phyloP scores from a whole-genome alignment of 2,888 invertebrate genomes.

The Pecten maximus region DNA sequence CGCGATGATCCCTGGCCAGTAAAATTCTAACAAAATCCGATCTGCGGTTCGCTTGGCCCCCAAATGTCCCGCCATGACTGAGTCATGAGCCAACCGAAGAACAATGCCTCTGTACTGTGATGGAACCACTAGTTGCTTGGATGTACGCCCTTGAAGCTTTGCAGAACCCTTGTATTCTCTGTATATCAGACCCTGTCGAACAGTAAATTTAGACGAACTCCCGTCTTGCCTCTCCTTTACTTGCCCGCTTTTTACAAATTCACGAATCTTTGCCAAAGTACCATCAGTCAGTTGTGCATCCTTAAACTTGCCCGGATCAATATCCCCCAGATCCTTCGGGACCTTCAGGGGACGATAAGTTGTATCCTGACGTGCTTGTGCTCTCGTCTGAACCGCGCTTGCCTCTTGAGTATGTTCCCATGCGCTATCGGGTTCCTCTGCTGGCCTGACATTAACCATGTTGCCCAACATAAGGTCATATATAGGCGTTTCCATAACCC shows the following conservation, averaged over 20 bases:
- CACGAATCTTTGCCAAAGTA: conserved; percentile 34
- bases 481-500: conserved; percentile 45
- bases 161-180: conserved; percentile 42
- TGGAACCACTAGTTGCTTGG: conserved; percentile 52
- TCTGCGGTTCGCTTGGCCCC: conserved; percentile 52
- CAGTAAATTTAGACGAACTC: background rate
- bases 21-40: conserved; percentile 50
- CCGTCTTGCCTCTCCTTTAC: conserved; percentile 33
- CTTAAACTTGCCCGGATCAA: conserved; percentile 41
- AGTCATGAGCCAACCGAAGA: conserved; percentile 55
- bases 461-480: conserved; percentile 48
- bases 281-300: conserved; percentile 43
- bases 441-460: conserved; percentile 2
- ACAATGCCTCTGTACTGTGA: conserved; percentile 42
- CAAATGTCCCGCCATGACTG: no score
- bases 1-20: conserved; percentile 54
- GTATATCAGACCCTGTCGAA: conserved; percentile 38
- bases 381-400: conserved; percentile 46
- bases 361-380: conserved; percentile 42
- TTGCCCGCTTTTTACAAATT: conserved; percentile 26
- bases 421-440: conserved; percentile 36
- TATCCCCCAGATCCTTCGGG: conserved; percentile 39
- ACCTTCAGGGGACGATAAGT: conserved; percentile 38
- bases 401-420: conserved; percentile 43
- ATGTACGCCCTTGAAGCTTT: background rate